Percentiles rank a stretch among this genome's conserved stretches.
These are phyloP conservation scores for Coptotermes formosanus DNA, from an alignment of 1,140 invertebrate genomes.

Conservation along the genomic window DNA sequence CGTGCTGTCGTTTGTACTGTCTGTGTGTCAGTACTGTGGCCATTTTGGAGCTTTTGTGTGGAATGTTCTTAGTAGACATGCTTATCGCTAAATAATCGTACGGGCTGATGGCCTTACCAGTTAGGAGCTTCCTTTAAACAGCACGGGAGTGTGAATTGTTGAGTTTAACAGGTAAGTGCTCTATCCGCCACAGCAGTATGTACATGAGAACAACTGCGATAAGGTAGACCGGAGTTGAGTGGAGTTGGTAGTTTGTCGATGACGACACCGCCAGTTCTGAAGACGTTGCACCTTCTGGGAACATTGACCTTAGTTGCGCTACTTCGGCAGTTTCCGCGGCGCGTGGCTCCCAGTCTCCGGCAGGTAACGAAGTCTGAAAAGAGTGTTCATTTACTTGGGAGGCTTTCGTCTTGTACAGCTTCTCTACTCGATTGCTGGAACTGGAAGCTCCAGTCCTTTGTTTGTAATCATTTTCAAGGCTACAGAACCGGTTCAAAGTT, in stretches of 20 bases:
- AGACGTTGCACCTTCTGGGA: conserved; percentile 1
- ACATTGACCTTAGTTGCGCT: background rate
- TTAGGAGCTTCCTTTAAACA: background rate
- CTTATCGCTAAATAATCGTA: no score
- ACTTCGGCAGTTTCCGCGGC: conserved; percentile 7
- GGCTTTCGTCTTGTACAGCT: background rate
- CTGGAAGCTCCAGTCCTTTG: conserved; percentile 13
- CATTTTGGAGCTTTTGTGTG: no score
- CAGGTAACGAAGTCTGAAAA: background rate
- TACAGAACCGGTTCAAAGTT: background rate
- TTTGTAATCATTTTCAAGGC: conserved; percentile 16
- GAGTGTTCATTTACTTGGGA: background rate
- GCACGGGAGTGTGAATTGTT: background rate
- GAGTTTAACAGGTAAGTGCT: no score
- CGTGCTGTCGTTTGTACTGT: no score
- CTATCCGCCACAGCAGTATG: no score
- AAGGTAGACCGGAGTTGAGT: background rate
- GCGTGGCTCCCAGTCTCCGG: background rate
- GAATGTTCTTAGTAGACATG: no score
- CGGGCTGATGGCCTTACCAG: background rate
- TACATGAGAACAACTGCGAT: background rate
- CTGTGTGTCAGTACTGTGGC: no score
- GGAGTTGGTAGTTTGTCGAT: background rate
- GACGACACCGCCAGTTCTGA: conserved; percentile 9
- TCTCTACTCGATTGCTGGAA: background rate